phyloP scores from a whole-genome alignment of 2,113 vertebrate species.

The Ellobius talpinus region DNA sequence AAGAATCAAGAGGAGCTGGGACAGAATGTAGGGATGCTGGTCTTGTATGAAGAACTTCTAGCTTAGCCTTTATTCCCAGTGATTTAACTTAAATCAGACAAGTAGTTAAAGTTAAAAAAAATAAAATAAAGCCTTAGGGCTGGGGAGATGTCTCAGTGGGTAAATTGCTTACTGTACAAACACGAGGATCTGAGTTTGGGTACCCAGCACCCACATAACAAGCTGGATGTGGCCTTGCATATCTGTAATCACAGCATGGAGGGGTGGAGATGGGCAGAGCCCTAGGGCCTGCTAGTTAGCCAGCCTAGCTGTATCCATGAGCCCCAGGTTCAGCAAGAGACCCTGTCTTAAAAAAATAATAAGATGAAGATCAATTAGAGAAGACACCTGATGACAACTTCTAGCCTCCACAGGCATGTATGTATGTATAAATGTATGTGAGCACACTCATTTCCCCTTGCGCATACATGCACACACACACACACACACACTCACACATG shows the following conservation, averaged over 20 bases:
- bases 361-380: neutral
- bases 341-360: neutral
- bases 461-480: neutral
- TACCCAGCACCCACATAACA: neutral
- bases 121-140: neutral
- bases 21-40: fast-evolving
- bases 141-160: neutral
- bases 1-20: neutral
- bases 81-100: neutral
- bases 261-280: neutral
- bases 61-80: too few species aligned
- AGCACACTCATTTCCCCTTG: too few species aligned
- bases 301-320: neutral
- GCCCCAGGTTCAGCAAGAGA: neutral
- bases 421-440: too few species aligned
- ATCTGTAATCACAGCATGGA: neutral
- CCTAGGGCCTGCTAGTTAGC: neutral
- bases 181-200: neutral
- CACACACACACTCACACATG: too few species aligned
- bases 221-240: neutral
- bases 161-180: neutral
- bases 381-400: neutral
- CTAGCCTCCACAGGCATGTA: neutral
- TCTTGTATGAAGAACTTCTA: neutral
- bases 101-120: neutral